Evolutionary conservation across 1,140 invertebrate species (phyloP).

Genomic region (Bombyx mandarina): DNA sequence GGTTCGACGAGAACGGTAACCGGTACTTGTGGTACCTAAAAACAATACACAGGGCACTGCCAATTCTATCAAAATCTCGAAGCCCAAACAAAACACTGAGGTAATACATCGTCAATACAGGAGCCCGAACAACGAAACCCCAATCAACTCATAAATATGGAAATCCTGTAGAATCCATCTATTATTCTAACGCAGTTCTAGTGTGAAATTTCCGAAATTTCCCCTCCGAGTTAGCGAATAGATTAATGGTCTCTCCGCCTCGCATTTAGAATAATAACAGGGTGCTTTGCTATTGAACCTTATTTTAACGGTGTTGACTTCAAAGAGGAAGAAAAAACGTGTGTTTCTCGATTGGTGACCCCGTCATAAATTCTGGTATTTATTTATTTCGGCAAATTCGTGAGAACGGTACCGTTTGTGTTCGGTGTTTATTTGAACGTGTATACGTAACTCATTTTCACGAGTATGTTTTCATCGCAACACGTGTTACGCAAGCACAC

Average conservation of each 20-base stretch:
- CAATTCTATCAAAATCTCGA: no score
- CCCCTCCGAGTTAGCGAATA: constrained; percentile 25
- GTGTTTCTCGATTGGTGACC: not conserved
- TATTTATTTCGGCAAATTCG: not conserved
- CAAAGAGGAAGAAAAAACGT: not conserved
- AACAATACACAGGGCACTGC: no score
- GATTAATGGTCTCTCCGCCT: constrained; percentile 14
- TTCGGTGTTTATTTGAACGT: not conserved
- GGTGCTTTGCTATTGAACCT: constrained; percentile 1
- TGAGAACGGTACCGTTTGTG: not conserved
- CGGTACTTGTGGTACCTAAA: no score
- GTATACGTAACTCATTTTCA: not conserved
- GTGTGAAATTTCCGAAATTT: constrained; percentile 32
- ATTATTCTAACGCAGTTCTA: constrained; percentile 30
- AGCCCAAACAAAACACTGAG: no score
- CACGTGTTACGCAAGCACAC: no score
- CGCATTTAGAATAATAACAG: constrained; percentile 1
- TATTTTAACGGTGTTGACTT: not conserved
- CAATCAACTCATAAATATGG: constrained; percentile 28
- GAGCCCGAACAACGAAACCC: no score
- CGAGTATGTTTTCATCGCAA: no score
- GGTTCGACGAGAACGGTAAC: no score
- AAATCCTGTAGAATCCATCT: constrained; percentile 21
- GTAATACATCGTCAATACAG: no score
- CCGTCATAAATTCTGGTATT: not conserved